Evolutionary conservation across 2,113 vertebrate genomes (phyloP), one percentile per base, ranked within the genome.

Genomic region (Speoplatyrhinus poulsoni): DNA sequence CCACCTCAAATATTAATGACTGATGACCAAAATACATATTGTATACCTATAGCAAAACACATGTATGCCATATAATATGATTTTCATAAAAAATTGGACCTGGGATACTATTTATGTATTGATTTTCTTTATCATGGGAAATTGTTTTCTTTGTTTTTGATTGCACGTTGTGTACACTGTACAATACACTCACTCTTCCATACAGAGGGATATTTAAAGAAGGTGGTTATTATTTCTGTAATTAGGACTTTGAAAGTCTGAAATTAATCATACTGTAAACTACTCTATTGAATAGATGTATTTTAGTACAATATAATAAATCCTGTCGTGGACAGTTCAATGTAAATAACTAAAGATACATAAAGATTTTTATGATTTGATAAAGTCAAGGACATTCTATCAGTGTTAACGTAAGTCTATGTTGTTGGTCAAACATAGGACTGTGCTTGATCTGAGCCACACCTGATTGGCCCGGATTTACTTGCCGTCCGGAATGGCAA

Each of bases 401-500:
- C 68, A 64, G 41, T 84, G 69, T 74, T 73, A 77, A 72, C 73
- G 73, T 78, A 67, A 65, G 53, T 33, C 54, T 67, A 50, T 56
- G 41, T 50, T 3, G 80, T 68, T 87, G 83, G 79, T 80, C 71
- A 87, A 87, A 88, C 84, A 86, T 60, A 64, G 70, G 67, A 58
- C 65, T 71, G 75, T 81, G 75, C 72, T 70, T 82, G 62, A 63
- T 50, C 69, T 36, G 32, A 68, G 50, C 46, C 48, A 67, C 63
- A 62, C 58, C 75, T 67, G 36, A 41, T 41, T 41, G 36, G 36
- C 36, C 36, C 36, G 36, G 36, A 41, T 41, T 41, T 41, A 41
- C 26, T 26, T 26, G 26, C 26, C 26, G 26, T 2, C 26, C 26
- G 26, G 26, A 26, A 26, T 2, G 26, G 26, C 26, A 26, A 78